These are phyloP conservation scores for Thalassarche chlororhynchos DNA, from an alignment of 2,113 vertebrate genomes.

Conservation along the genomic window DNA sequence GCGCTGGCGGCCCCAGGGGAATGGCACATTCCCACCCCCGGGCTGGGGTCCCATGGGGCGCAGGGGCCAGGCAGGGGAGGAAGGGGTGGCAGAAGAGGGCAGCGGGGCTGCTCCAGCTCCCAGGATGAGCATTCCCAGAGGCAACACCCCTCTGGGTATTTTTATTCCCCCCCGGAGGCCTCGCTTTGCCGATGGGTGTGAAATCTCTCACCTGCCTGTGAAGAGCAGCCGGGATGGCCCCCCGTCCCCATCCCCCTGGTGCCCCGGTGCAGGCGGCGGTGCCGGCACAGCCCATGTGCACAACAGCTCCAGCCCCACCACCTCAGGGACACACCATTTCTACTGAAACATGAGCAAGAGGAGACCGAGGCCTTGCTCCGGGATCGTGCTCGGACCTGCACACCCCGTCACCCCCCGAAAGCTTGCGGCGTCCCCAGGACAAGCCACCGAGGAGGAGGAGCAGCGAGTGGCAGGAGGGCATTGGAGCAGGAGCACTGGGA, in stretches of 20 bases:
- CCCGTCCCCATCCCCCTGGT: rapidly evolving
- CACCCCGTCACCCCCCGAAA: not conserved
- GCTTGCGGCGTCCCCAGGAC: rapidly evolving
- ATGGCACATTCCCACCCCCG: not conserved
- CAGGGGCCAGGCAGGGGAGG: not conserved
- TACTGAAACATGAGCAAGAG: not conserved
- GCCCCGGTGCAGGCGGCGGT: not conserved
- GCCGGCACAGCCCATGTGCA: not conserved
- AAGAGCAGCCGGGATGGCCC: not conserved
- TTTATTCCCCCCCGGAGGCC: not conserved
- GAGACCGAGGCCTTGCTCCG: rapidly evolving
- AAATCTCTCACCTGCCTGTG: not conserved
- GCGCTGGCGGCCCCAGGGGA: not conserved
- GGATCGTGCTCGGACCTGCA: rapidly evolving
- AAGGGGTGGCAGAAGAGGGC: not conserved
- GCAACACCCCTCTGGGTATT: rapidly evolving
- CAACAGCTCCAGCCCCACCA: not conserved
- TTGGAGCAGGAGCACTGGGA: not conserved
- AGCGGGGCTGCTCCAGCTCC: not conserved
- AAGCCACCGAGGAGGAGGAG: not conserved
- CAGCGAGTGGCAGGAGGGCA: not conserved
- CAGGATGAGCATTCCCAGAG: not conserved
- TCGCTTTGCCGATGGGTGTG: not conserved
- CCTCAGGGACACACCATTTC: not conserved
- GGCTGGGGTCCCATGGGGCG: rapidly evolving